Base-by-base conservation (phyloP, 2,113 vertebrate species). In the Larimichthys crocea region DNA sequence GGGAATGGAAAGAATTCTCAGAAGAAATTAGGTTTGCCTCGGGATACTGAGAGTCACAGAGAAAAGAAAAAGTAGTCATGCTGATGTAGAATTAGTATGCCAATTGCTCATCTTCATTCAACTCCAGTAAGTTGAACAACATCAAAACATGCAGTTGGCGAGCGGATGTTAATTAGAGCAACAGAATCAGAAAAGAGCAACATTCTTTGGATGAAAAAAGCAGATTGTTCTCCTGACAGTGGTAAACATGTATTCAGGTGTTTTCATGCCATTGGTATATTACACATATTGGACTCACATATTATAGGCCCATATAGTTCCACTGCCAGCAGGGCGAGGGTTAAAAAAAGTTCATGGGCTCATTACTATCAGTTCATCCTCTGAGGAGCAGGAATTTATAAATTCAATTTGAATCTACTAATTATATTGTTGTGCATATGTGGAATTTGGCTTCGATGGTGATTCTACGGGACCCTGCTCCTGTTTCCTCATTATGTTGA, bases 71-170 rank as follows among this genome's bases (percentile, higher is more conserved):
- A 40, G 1, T 24, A 24, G n/a, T 44, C 20, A 7, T 0, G 3
- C 7, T 48, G 35, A 56, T 65, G 24, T 19, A 44, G 73, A 65
- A 76, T 40, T 65, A 63, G 31, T 56, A 65, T 29, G 49, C 35
- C 50, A 65, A 16, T 56, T 35, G 65, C n/a, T 55, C 44, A 46
- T 65, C 17, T 56, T 31, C 10, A 29, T 31, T 55, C n/a, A 71
- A 57, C 53, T 71, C 35, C 6, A 42, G 15, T 55, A 16, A 40
- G 14, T 19, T 15, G 4, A 29, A 42, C 31, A 44, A 64, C n/a
- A 44, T 19, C 10, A 70, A 74, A 64, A 63, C 31, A 64, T 15
- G 14, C 16, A 74, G 48, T 52, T 63, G 29, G n/a, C 2, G 9
- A 29, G n/a, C 49, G 15, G 35, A 42, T 64, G n/a, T 29, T 24